Conservation (phyloP, 2,113 vertebrate species). For the Rhodinocichla rosea region DNA sequence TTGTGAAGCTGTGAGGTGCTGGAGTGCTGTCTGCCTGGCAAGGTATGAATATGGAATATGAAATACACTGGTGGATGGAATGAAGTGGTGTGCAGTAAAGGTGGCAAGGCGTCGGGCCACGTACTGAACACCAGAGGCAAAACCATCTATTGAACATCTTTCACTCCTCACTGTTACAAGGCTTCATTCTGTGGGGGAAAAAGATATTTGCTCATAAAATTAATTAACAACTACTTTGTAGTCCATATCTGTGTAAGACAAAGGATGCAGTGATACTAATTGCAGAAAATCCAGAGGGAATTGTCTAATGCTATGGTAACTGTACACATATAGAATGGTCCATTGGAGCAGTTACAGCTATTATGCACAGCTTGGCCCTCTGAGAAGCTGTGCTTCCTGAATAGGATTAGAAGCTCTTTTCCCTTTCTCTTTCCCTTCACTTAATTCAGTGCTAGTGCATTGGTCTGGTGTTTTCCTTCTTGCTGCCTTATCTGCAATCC, state of each 20-base stretch:
- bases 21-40: neutral
- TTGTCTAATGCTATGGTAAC: neutral
- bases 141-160: neutral
- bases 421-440: neutral
- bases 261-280: neutral
- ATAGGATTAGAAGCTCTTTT: neutral
- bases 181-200: fast-evolving
- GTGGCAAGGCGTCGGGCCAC: fast-evolving
- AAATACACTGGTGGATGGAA: neutral
- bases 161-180: neutral
- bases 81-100: neutral
- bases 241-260: neutral
- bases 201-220: neutral
- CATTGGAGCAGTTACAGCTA: neutral
- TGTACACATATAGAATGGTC: neutral
- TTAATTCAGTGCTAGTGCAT: neutral
- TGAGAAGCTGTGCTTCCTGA: neutral
- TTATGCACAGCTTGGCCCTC: neutral
- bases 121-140: neutral
- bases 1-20: neutral
- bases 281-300: neutral
- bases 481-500: neutral
- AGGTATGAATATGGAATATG: neutral
- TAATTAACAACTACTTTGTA: neutral
- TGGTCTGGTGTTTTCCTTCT: neutral